Evolutionary conservation across 2,113 vertebrate species (phyloP), one percentile per base, ranked within the genome.

Genomic region (Sturnira hondurensis): DNA sequence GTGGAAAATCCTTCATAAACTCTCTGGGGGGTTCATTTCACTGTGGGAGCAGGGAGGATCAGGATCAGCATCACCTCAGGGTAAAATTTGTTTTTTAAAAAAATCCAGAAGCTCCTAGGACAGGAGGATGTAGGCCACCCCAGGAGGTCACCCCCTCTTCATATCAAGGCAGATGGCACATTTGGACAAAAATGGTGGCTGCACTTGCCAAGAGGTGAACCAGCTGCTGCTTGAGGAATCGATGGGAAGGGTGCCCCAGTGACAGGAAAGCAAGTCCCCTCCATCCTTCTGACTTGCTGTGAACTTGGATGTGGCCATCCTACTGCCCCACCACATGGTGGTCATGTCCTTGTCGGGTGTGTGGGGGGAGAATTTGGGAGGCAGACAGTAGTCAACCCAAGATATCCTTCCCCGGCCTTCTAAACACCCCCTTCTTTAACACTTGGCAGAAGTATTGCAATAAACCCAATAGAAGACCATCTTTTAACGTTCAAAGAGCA

Each of bases 321-420:
- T 9, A 17, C 14, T 12, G 3, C 28, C 24, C 4, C 16, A 24
- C 5, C 28, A 45, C 12, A 4, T 1, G 54, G 90, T 17, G n/a
- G 10, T 36, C 16, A 2, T 13, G 26, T 52, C 84, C 31, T 45
- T 76, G n/a, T 31, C 52, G 6, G 0, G 0, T 17, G 4, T 3
- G 31, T 41, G 52, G 9, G 36, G 33, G 36, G 38, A 83, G 19
- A 36, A 19, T 41, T 26, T 22, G 15, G 14, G 28, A 56, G n/a
- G 13, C 16, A 3, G 68, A 70, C 26, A 52, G 20, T 7, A 38
- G 77, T 31, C 41, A 58, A 58, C 17, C 24, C 65, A 54, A 26
- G 4, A 14, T 17, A 16, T n/a, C 47, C 16, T 50, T 70, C 33
- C 43, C 43, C 22, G 87, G 45, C 16, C 63, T 85, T 89, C 76